Evolutionary conservation across 2,888 invertebrate genomes (phyloP), one percentile per base, ranked within the genome.

Genomic region (Oscheius sp.): DNA sequence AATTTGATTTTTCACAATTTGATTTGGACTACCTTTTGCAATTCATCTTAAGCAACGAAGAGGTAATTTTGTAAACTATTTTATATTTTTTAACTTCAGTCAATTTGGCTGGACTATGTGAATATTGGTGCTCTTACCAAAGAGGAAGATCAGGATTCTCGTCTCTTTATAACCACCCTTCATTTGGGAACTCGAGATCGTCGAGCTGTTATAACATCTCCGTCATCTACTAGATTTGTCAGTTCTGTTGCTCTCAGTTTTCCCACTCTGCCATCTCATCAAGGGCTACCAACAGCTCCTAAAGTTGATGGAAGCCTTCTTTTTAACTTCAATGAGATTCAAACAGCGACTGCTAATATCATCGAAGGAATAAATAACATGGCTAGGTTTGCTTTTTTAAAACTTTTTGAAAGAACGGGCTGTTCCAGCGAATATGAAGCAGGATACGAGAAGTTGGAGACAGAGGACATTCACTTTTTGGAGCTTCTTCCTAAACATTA

Each of bases 11-110:
- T 45, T 70, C 76, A 17, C 67, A 73, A 10, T 74, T 85, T 53
- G 76, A 79, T 20, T 61, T 84, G 27, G 85, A 85, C 66, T 84
- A 83, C 55, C 74, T 85, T 23, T 73, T 85, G 15, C 85, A 85
- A 55, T 70, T 82, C 63, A 75, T 81, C 34, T 58, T 82, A 8
- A 68, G 80, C 15, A 74, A 74, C 2, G 80, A 80, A 33, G 67
- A 70, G 42, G 73, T 72, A 39, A 48, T 55, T n/a, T 1, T 25
- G 23, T 10, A 25, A n/a, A 42, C 5, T 23, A 55, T n/a, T 34
- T 17, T 17, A 57, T 15, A 48, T 53, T 57, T 34, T n/a, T 6
- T 8, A 1, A 1, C 61, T 73, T 29, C 64, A 76, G 70, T 76
- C 71, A 23, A 57, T 75, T 10, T 85, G 85, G 85, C 42, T 76